Evolutionary conservation across 2,113 vertebrate species (phyloP).

Genomic region (Grammomys surdaster): DNA sequence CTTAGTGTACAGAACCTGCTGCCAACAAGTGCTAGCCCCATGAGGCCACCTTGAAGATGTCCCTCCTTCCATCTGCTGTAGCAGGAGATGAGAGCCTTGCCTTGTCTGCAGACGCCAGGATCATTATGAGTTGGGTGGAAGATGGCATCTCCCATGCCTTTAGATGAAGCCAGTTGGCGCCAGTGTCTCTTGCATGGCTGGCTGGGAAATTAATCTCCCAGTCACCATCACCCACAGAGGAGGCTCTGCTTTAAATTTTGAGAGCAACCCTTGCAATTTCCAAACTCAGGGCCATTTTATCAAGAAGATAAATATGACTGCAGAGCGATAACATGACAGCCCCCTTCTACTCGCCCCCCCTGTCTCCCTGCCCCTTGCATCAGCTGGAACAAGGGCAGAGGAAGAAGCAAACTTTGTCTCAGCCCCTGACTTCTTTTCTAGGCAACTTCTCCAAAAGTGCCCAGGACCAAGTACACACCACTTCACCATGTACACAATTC

Average conservation of each 20-base stretch:
- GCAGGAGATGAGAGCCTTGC: slow-evolving; percentile 75
- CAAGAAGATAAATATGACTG: slow-evolving; percentile 82
- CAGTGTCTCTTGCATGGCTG: slow-evolving; percentile 18
- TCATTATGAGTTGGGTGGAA: slow-evolving; percentile 76
- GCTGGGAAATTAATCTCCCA: slow-evolving; percentile 84
- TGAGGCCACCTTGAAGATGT: slow-evolving; percentile 73
- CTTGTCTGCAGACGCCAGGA: slow-evolving; percentile 64
- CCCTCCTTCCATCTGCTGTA: slow-evolving; percentile 21
- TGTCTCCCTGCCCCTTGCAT: background rate
- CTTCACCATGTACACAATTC: background rate
- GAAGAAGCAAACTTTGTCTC: background rate
- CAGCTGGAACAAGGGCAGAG: background rate
- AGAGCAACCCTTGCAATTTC: slow-evolving; percentile 81
- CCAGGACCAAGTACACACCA: background rate
- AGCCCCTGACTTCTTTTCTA: background rate
- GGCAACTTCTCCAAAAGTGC: background rate
- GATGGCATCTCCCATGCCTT: slow-evolving; percentile 76
- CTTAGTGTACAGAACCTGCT: background rate
- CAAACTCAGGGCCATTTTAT: slow-evolving; percentile 74
- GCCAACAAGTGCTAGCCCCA: background rate
- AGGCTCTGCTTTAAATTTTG: slow-evolving; percentile 84
- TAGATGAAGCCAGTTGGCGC: slow-evolving; percentile 79
- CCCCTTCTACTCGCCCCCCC: background rate
- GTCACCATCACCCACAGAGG: slow-evolving; percentile 73
- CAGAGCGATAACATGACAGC: slow-evolving; percentile 72